These are phyloP conservation scores for Mormyrops attenuatus DNA, from an alignment of 2,797 vertebrate species.

Conservation along the genomic window DNA sequence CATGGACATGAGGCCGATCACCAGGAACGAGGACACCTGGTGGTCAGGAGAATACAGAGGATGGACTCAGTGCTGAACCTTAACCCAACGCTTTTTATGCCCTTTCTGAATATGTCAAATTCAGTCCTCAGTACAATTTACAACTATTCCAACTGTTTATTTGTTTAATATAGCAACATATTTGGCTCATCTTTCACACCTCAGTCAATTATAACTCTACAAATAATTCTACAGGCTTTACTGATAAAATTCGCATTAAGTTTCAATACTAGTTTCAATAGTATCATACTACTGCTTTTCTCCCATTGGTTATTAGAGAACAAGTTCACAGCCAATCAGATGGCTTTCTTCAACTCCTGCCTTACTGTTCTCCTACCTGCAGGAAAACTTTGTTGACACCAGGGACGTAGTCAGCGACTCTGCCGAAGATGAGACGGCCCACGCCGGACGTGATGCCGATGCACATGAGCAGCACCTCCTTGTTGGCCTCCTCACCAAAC, in stretches of 20 bases:
- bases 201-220: background rate
- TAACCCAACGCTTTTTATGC: background rate
- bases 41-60: background rate
- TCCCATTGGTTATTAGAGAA: background rate
- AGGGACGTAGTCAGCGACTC: constrained; percentile 78
- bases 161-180: background rate
- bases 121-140: background rate
- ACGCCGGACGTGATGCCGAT: constrained; percentile 85
- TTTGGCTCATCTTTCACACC: background rate
- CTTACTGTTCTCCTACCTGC: constrained; percentile 67
- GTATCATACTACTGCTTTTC: background rate
- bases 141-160: background rate
- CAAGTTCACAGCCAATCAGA: background rate
- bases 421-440: constrained; percentile 84
- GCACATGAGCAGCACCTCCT: constrained; percentile 84
- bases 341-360: background rate
- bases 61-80: background rate
- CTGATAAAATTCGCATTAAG: background rate
- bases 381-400: constrained; percentile 90
- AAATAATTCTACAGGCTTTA: background rate
- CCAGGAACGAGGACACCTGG: constrained; percentile 85
- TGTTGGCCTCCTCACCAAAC: constrained; percentile 58
- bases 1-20: constrained; percentile 95
- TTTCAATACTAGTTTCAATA: background rate
- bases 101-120: background rate